Base-by-base conservation (phyloP, 2,888 invertebrate genomes). In the Lasioglossum calceatum region DNA sequence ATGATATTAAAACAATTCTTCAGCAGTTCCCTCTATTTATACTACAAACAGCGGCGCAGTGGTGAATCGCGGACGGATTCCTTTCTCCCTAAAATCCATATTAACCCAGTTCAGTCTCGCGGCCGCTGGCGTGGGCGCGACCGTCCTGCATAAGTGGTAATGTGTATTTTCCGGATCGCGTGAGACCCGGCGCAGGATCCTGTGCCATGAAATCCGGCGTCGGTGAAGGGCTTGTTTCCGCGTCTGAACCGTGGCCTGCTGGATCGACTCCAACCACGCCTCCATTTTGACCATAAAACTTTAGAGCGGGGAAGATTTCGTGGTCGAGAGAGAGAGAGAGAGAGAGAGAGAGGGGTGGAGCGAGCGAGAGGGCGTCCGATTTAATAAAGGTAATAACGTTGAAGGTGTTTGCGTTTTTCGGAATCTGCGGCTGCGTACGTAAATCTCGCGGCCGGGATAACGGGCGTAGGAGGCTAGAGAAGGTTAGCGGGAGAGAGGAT, bases 351-450 rank as follows among this genome's bases (percentile, higher is more conserved):
- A n/a, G 54, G 23, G 32, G 67, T 58, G 61, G 89, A 85, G 80
- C 82, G n/a, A 50, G 67, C 54, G 44, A 14, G 47, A 36, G 47
- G 67, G 32, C 50, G n/a, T 47, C 39, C 64, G 79, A 84, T 89
- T 87, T 95, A 94, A 95, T 95, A 95, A 95, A 95, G 94, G 94
- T 94, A 95, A 95, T 95, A 94, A 93, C 92, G 92, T 94, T 93
- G 93, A 93, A 93, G 93, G 94, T 94, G 94, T 94, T 93, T 93
- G 93, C 92, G 92, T 93, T 92, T 93, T 93, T 93, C 91, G 82
- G 84, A 39, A 70, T 80, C 64, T 72, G 84, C 84, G 80, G 77
- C 75, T 47, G 61, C 36, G 87, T 81, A 89, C 88, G 92, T 92
- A 93, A 93, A 92, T 92, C 88, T 85, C 19, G 64, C 64, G 32